Evolutionary conservation across 2,113 vertebrate genomes (phyloP).

Genomic region (Muscicapa adusta): DNA sequence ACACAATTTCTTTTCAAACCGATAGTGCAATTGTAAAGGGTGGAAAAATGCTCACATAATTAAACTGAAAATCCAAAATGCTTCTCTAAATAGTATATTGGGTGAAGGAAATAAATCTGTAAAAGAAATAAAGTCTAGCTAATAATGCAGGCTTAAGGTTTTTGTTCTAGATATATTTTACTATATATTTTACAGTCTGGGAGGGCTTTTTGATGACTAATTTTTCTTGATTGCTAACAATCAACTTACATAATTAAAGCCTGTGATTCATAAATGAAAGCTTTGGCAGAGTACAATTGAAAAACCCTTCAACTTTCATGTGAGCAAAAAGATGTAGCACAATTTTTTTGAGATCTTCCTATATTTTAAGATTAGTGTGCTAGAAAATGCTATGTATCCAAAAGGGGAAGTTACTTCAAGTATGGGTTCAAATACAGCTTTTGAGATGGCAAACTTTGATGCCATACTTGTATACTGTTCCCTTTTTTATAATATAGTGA

Average conservation of each 20-base stretch:
- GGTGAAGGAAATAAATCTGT: not conserved
- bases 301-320: not conserved
- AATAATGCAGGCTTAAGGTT: not conserved
- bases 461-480: not conserved
- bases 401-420: not conserved
- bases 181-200: not conserved
- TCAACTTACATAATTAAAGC: not conserved
- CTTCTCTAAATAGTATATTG: not conserved
- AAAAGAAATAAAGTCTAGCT: not conserved
- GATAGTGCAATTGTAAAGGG: not conserved
- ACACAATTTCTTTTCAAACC: not conserved
- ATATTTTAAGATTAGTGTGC: not conserved
- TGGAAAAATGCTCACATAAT: not conserved
- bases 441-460: not conserved
- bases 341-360: conserved; percentile 2
- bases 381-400: not conserved
- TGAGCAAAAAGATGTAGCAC: not conserved
- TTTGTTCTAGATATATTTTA: not conserved
- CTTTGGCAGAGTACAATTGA: not conserved
- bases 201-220: not conserved
- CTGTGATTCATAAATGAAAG: not conserved
- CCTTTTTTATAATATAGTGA: not conserved
- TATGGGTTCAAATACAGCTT: not conserved
- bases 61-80: not conserved
- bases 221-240: not conserved